Percentiles rank a stretch among this genome's conserved stretches.
These are phyloP conservation scores for Cryptocephalus moraei DNA, from an alignment of 2,888 invertebrate genomes.

Conservation along the genomic window DNA sequence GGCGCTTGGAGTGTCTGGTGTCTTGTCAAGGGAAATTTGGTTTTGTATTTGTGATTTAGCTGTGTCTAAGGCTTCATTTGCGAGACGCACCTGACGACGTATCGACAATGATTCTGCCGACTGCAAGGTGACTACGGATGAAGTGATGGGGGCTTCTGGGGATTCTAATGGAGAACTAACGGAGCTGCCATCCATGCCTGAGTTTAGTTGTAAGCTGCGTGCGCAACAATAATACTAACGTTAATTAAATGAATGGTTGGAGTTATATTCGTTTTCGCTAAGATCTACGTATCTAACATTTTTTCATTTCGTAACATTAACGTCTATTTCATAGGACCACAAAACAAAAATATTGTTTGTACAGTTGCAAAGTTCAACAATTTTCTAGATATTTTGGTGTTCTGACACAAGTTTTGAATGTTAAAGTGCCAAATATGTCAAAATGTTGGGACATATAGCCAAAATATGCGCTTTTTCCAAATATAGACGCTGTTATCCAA, in stretches of 20 bases:
- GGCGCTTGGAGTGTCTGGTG: conserved; percentile 62
- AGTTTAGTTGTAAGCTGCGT: conserved; percentile 70
- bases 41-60: conserved; percentile 15
- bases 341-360: neutral
- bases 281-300: no score
- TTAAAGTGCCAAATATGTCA: no score
- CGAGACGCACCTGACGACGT: conserved; percentile 39
- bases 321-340: neutral
- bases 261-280: neutral
- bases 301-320: no score
- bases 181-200: conserved; percentile 66
- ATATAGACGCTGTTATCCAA: no score
- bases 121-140: conserved; percentile 55
- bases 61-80: conserved; percentile 11
- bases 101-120: conserved; percentile 50
- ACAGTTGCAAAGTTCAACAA: no score
- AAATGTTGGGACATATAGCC: no score
- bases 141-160: conserved; percentile 60
- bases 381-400: no score
- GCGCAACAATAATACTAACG: conserved; percentile 24
- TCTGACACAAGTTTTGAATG: no score
- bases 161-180: conserved; percentile 77
- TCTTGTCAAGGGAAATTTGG: conserved; percentile 28
- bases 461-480: no score
- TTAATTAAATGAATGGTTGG: conserved; percentile 1